Evolutionary conservation across 2,888 invertebrate genomes (phyloP).

Genomic region (Coelopa pilipes): DNA sequence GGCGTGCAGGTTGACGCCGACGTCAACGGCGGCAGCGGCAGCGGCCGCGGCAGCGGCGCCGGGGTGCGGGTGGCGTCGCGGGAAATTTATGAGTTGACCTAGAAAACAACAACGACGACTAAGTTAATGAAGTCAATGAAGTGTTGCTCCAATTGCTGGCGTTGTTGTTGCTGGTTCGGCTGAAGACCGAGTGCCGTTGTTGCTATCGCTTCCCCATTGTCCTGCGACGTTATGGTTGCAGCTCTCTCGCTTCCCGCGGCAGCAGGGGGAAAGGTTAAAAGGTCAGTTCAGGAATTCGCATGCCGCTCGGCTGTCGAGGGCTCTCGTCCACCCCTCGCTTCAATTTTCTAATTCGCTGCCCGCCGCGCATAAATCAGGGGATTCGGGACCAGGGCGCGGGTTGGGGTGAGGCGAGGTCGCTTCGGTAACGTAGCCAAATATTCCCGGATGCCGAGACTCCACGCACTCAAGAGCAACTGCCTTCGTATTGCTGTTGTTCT

Average conservation of each 20-base stretch:
- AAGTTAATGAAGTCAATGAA: neutral
- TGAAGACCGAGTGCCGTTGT: too few relatives aligned
- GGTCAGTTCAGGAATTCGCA: neutral
- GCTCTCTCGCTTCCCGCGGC: neutral
- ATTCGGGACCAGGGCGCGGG: neutral
- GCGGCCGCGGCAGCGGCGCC: neutral
- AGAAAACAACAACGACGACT: slow-evolving; percentile 1
- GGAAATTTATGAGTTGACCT: slow-evolving; percentile 22
- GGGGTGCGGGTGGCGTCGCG: neutral
- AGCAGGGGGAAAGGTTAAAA: neutral
- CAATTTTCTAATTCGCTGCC: neutral
- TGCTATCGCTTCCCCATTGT: too few relatives aligned
- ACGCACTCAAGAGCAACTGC: neutral
- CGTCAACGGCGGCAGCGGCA: too few relatives aligned
- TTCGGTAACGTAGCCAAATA: neutral
- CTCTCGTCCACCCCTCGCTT: neutral
- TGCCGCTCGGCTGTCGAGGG: neutral
- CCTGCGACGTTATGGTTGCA: neutral
- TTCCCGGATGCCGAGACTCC: neutral
- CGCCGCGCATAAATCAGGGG: neutral
- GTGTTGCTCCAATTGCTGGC: neutral
- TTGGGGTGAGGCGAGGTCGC: neutral
- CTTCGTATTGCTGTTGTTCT: slow-evolving; percentile 4
- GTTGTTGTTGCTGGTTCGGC: neutral
- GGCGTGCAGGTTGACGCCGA: too few relatives aligned